Conservation (phyloP, 2,113 vertebrate species). For the Takifugu bimaculatus region DNA sequence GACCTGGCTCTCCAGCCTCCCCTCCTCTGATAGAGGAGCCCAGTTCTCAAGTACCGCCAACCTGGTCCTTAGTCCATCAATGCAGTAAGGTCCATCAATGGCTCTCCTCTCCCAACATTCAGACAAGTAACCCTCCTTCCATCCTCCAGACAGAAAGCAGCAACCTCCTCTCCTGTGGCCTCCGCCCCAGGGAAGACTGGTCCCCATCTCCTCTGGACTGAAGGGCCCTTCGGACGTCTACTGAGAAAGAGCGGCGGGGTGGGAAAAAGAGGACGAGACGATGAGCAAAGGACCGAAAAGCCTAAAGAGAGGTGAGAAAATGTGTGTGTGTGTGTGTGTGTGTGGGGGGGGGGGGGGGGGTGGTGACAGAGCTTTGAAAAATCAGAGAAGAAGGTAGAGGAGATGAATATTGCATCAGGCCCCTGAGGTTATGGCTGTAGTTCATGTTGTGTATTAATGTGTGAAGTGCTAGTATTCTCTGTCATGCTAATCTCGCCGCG, state of each 20-base stretch:
- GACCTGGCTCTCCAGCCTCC: slow-evolving; percentile 66
- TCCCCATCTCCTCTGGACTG: slow-evolving; percentile 59
- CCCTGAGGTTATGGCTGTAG: slow-evolving; percentile 52
- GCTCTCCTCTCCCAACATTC: slow-evolving; percentile 60
- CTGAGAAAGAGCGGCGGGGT: slow-evolving; percentile 71
- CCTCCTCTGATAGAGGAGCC: slow-evolving; percentile 61
- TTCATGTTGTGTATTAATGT: slow-evolving; percentile 62
- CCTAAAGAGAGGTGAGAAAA: slow-evolving; percentile 41
- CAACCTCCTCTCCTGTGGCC: slow-evolving; percentile 45
- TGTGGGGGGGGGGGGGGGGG: too few species aligned
- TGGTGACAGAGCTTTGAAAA: slow-evolving; percentile 1
- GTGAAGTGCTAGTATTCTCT: slow-evolving; percentile 61
- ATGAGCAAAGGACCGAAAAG: slow-evolving; percentile 38
- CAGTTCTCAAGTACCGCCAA: slow-evolving; percentile 68
- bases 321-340: too few species aligned
- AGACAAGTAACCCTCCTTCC: slow-evolving; percentile 55
- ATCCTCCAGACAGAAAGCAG: slow-evolving; percentile 62
- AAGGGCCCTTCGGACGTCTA: slow-evolving; percentile 74
- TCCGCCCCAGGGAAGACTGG: slow-evolving; percentile 54
- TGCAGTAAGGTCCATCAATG: slow-evolving; percentile 63
- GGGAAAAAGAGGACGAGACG: slow-evolving; percentile 58
- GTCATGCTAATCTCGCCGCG: slow-evolving; percentile 68
- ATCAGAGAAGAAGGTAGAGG: slow-evolving; percentile 54
- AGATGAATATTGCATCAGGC: slow-evolving; percentile 58
- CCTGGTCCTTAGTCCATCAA: slow-evolving; percentile 72